phyloP scores from a whole-genome alignment of 2,113 vertebrate genomes.

The Azemiops feae region DNA sequence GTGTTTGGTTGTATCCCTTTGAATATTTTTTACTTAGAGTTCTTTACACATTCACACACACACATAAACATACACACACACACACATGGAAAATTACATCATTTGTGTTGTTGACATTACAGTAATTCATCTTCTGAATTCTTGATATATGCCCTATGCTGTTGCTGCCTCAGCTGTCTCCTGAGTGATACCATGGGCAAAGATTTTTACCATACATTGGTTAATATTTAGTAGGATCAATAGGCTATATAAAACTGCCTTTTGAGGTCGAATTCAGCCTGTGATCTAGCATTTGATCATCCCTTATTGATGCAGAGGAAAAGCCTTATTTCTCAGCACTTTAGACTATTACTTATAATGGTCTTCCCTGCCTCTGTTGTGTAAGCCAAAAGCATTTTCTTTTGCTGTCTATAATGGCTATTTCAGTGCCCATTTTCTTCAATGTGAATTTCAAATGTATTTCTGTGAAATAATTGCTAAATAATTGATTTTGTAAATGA shows the following conservation, averaged over 20 bases:
- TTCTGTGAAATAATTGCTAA: slow-evolving; percentile 20
- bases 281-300: not conserved
- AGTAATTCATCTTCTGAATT: not conserved
- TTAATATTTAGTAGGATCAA: not conserved
- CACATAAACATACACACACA: not conserved
- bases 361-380: not conserved
- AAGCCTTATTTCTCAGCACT: not conserved
- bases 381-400: not conserved
- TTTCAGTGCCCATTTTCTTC: not conserved
- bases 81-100: not conserved
- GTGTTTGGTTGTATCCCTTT: not conserved
- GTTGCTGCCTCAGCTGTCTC: not conserved
- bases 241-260: not conserved
- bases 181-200: not conserved
- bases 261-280: not conserved
- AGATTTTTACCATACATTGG: not conserved
- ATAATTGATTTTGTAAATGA: slow-evolving; percentile 11
- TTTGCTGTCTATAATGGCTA: slow-evolving; percentile 21
- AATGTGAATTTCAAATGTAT: not conserved
- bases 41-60: not conserved
- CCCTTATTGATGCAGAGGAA: not conserved
- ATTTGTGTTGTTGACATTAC: not conserved
- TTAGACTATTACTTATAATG: slow-evolving; percentile 9
- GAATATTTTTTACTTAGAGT: not conserved
- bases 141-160: not conserved